Conservation (phyloP, 2,888 invertebrate species). For the Rhagonycha lutea region DNA sequence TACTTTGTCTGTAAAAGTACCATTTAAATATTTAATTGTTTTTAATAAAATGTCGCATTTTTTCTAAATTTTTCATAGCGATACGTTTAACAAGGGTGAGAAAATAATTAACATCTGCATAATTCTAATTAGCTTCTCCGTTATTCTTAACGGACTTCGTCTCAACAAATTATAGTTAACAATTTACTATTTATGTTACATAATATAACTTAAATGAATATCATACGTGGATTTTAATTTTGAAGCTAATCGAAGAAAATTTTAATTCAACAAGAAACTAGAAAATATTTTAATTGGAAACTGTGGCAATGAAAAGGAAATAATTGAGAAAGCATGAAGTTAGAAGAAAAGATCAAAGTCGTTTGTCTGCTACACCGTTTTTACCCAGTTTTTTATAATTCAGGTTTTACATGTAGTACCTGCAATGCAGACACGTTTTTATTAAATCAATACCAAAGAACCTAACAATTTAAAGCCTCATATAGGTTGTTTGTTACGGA, state of each 20-base stretch:
- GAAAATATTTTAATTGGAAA: not conserved
- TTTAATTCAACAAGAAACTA: not conserved
- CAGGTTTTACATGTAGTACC: not conserved
- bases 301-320: not conserved
- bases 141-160: not conserved
- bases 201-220: too few relatives aligned
- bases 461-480: not conserved
- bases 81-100: not conserved
- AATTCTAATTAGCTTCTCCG: not conserved
- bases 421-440: not conserved
- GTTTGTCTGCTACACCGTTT: not conserved
- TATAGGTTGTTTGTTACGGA: not conserved
- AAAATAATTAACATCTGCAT: not conserved
- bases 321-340: not conserved
- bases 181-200: not conserved
- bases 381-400: not conserved
- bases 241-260: not conserved
- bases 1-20: not conserved
- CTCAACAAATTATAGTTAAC: not conserved
- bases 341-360: not conserved
- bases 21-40: not conserved
- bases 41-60: not conserved
- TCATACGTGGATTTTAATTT: too few relatives aligned
- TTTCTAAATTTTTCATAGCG: not conserved
- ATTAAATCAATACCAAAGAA: not conserved